phyloP scores from a whole-genome alignment of 2,888 invertebrate genomes.

The Linnaemya vulpina region DNA sequence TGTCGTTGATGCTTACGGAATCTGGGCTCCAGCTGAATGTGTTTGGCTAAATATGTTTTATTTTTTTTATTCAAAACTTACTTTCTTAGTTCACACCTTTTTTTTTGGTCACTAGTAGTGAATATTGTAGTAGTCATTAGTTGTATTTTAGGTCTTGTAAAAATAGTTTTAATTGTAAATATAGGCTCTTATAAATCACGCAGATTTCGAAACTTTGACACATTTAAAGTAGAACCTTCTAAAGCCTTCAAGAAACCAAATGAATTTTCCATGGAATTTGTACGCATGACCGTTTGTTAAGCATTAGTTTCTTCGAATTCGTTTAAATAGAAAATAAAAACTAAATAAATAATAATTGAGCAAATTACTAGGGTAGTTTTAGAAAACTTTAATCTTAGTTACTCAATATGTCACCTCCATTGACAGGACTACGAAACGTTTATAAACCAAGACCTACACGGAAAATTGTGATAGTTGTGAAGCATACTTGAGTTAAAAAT shows the following conservation, averaged over 20 bases:
- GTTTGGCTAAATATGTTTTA: conserved; percentile 59
- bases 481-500: too few relatives aligned
- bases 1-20: conserved; percentile 4
- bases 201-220: conserved; percentile 30
- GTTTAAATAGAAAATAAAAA: too few relatives aligned
- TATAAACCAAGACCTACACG: neutral
- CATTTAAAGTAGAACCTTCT: conserved; percentile 29
- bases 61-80: conserved; percentile 59
- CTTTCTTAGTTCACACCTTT: conserved; percentile 55
- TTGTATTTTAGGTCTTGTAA: conserved; percentile 51
- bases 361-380: too few relatives aligned
- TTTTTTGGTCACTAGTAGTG: conserved; percentile 25
- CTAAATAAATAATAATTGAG: too few relatives aligned
- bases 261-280: neutral
- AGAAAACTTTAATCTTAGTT: neutral
- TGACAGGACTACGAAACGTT: neutral
- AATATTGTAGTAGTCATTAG: conserved; percentile 36
- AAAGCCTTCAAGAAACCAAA: conserved; percentile 2
- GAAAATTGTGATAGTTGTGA: too few relatives aligned
- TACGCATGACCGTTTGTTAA: neutral
- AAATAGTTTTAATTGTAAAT: conserved; percentile 23
- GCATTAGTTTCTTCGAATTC: too few relatives aligned
- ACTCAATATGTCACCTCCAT: neutral
- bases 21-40: conserved; percentile 47
- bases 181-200: conserved; percentile 9